phyloP scores from a whole-genome alignment of 2,113 vertebrate genomes.

The Poecile atricapillus region DNA sequence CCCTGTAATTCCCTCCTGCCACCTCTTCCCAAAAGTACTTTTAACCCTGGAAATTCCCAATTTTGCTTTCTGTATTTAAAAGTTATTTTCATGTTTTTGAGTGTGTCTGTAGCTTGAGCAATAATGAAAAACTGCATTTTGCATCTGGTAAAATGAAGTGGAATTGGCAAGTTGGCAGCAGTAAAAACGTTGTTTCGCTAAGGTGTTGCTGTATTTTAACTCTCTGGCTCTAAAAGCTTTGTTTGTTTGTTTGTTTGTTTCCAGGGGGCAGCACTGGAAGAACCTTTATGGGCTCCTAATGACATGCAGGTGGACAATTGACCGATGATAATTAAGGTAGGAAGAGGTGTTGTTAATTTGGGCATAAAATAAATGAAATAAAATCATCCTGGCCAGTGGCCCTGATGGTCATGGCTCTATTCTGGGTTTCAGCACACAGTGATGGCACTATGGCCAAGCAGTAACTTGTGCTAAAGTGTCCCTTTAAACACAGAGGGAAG shows the following conservation, averaged over 20 bases:
- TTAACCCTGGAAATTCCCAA: background rate
- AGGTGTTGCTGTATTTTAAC: background rate
- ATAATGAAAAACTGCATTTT: background rate
- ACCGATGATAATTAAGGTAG: conserved; percentile 52
- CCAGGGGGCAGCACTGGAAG: conserved; percentile 26
- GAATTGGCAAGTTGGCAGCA: background rate
- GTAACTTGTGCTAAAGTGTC: background rate
- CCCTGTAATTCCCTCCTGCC: background rate
- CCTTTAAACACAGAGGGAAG: conserved; percentile 21
- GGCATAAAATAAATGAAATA: background rate
- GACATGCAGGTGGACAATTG: conserved; percentile 48
- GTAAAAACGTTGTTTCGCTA: background rate
- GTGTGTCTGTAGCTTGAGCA: background rate
- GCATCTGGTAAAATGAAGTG: background rate
- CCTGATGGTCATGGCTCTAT: accelerated
- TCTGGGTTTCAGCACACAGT: background rate
- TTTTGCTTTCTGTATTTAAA: background rate
- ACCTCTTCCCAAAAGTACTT: background rate
- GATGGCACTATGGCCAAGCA: background rate
- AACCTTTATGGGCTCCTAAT: conserved; percentile 66
- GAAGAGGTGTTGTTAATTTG: background rate
- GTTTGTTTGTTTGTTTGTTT: background rate
- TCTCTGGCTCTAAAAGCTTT: background rate
- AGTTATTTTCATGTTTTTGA: background rate
- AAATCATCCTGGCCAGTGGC: accelerated